A percentile compares a stretch with the other conserved stretches of the same genome.
Evolutionary conservation across 2,888 invertebrate species (phyloP).

Genomic region (Heliconius aoede): DNA sequence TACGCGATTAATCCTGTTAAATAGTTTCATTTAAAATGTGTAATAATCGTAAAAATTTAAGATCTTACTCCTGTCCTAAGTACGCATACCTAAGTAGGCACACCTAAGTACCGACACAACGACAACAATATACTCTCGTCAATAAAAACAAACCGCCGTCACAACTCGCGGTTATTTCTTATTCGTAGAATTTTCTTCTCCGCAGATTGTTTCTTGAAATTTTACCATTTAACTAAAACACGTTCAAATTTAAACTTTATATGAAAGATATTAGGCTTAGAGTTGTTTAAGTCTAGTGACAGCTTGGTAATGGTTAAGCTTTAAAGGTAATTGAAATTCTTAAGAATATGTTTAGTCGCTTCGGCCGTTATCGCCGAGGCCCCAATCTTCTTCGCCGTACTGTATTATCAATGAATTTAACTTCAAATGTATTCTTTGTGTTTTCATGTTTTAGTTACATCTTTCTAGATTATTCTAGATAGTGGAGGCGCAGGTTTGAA

Average conservation of each 20-base stretch:
- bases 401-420: conserved; percentile 8
- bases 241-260: not conserved
- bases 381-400: conserved; percentile 11
- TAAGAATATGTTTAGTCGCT: conserved; percentile 25
- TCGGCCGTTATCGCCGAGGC: conserved; percentile 1
- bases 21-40: too few relatives aligned
- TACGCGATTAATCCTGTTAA: too few relatives aligned
- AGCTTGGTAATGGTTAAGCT: conserved; percentile 21
- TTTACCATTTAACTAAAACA: not conserved
- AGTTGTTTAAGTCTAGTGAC: not conserved
- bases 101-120: not conserved
- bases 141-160: conserved; percentile 23
- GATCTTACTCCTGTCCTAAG: too few relatives aligned
- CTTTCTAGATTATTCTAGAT: too few relatives aligned
- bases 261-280: not conserved
- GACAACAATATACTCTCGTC: not conserved
- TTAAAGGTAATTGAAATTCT: conserved; percentile 26
- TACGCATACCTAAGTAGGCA: too few relatives aligned
- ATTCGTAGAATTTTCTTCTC: conserved; percentile 35
- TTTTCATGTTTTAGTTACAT: not conserved
- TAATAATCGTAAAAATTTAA: too few relatives aligned
- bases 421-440: conserved; percentile 4
- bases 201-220: conserved; percentile 26
- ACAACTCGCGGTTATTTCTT: conserved; percentile 27
- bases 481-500: not conserved